Evolutionary conservation across 53 echinoderm and acorn worm species (phyloP).

Genomic region (Echinarachnius parma): DNA sequence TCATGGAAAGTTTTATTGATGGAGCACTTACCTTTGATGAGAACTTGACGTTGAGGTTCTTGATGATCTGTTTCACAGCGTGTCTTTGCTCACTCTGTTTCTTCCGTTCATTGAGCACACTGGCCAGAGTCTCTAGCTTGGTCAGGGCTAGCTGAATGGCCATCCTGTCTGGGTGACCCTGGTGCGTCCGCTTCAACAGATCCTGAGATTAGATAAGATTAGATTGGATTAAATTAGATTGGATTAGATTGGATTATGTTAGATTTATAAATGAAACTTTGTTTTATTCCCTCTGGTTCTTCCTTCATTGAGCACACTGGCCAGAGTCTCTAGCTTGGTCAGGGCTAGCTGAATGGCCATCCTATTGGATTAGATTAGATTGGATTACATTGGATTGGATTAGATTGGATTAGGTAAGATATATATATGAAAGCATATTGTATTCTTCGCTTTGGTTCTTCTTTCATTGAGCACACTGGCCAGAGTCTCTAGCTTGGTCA

Average conservation of each 20-base stretch:
- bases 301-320: slow-evolving; percentile 94
- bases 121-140: slow-evolving; percentile 92
- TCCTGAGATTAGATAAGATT: too few species aligned
- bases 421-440: too few species aligned
- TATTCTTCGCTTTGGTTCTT: too few species aligned
- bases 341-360: slow-evolving; percentile 97
- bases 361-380: slow-evolving; percentile 75
- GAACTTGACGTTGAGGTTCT: slow-evolving; percentile 95
- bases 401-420: too few species aligned
- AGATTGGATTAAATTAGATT: too few species aligned
- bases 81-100: slow-evolving; percentile 95
- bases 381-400: too few species aligned
- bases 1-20: too few species aligned
- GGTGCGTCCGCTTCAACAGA: slow-evolving; percentile 89
- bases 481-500: slow-evolving; percentile 94
- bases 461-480: slow-evolving; percentile 94
- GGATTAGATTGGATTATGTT: too few species aligned
- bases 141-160: slow-evolving; percentile 93
- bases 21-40: slow-evolving; percentile 72
- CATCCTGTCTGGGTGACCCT: slow-evolving; percentile 92
- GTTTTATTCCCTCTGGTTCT: too few species aligned
- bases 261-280: too few species aligned
- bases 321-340: slow-evolving; percentile 94
- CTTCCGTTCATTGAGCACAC: slow-evolving; percentile 93
- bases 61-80: slow-evolving; percentile 96